Conservation (phyloP, 2,113 vertebrate species). For the Sinosuthora webbiana region DNA sequence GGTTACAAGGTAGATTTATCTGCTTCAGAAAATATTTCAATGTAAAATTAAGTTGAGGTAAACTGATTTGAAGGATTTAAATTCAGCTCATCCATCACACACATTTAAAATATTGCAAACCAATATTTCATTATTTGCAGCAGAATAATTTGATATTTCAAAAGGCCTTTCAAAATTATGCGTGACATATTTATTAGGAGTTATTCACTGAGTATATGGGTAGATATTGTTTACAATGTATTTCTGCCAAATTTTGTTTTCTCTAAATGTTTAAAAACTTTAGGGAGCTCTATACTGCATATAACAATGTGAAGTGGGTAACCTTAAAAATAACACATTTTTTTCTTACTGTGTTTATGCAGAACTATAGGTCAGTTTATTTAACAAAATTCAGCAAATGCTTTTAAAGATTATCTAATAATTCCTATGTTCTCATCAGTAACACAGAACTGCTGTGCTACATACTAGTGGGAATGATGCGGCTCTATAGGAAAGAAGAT, state of each 20-base stretch:
- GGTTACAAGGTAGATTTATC: background rate
- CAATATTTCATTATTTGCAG: slow-evolving; percentile 42
- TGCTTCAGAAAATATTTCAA: slow-evolving; percentile 22
- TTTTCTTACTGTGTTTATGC: background rate
- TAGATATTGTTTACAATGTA: slow-evolving; percentile 50
- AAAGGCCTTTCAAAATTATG: slow-evolving; percentile 44
- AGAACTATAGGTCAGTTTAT: background rate
- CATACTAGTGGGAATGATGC: background rate
- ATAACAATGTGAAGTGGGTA: background rate
- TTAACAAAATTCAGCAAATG: background rate
- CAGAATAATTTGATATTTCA: slow-evolving; percentile 20
- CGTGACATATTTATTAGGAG: slow-evolving; percentile 34
- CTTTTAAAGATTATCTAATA: background rate
- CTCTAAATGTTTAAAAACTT: slow-evolving; percentile 51
- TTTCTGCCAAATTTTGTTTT: slow-evolving; percentile 58
- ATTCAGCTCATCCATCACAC: background rate
- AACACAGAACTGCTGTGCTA: background rate
- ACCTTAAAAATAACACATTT: slow-evolving; percentile 40
- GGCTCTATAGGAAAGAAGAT: background rate
- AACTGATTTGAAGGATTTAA: slow-evolving; percentile 46
- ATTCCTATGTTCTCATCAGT: background rate
- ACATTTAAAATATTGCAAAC: slow-evolving; percentile 44
- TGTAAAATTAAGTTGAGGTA: slow-evolving; percentile 27
- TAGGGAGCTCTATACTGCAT: background rate
- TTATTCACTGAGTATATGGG: slow-evolving; percentile 22